phyloP scores from a whole-genome alignment of 1,140 invertebrate species.

The Streblospio benedicti region DNA sequence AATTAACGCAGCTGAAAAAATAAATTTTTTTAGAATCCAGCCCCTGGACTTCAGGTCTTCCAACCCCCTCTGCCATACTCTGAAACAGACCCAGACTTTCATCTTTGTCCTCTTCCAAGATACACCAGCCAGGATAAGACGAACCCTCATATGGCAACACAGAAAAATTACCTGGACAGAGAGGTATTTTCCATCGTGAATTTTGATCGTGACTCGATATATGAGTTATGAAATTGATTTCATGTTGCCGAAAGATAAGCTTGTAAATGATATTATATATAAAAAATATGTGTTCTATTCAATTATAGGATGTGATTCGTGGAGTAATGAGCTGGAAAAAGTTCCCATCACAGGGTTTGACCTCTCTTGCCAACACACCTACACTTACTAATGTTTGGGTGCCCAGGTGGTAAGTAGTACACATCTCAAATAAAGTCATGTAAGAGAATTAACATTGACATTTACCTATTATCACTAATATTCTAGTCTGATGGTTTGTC shows the following conservation, averaged over 20 bases:
- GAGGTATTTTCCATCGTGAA: slow-evolving; percentile 29
- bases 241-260: background rate
- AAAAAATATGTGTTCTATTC: too few species aligned
- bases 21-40: slow-evolving; percentile 43
- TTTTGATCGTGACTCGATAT: background rate
- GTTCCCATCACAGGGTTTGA: slow-evolving; percentile 43
- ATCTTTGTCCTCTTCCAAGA: slow-evolving; percentile 41
- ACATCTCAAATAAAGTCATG: background rate
- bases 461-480: background rate
- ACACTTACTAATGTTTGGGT: slow-evolving; percentile 46
- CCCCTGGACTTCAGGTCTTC: slow-evolving; percentile 42
- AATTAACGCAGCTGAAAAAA: too few species aligned
- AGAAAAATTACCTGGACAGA: slow-evolving; percentile 40
- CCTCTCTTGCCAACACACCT: slow-evolving; percentile 38
- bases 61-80: slow-evolving; percentile 39
- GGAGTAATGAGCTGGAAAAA: slow-evolving; percentile 47
- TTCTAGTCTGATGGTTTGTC: background rate
- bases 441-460: too few species aligned
- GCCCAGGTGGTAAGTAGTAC: slow-evolving; percentile 36
- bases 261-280: background rate
- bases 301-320: slow-evolving; percentile 38
- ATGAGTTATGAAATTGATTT: background rate
- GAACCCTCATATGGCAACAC: slow-evolving; percentile 34
- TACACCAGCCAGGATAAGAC: slow-evolving; percentile 27
- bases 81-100: slow-evolving; percentile 41